Base-by-base conservation (phyloP, 92 coral and sea anemone species). In the Zoanthus solanderi region DNA sequence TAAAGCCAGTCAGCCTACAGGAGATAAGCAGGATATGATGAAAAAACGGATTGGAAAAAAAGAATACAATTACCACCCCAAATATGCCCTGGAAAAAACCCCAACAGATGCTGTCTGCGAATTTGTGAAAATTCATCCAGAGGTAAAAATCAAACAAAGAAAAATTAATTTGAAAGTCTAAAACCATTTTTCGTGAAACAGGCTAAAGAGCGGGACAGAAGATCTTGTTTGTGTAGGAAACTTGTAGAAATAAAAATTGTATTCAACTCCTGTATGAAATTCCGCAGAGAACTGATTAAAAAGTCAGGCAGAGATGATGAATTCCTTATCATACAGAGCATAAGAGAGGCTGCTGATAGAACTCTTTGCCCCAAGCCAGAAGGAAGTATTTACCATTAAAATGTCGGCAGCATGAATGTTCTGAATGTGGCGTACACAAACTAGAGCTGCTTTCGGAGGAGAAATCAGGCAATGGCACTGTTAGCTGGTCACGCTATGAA, bases 121-220 rank as follows among this genome's bases (percentile, higher is more conserved):
- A 32, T 90, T 90, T 31, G 10, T 16, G 76, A 15, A 71, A 53
- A 61, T 90, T 18, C 83, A 90, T 61, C 92, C 87, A 45, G 78
- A 90, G 65, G 83, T 89, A 32, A 74, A 72, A 71, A 78, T 90
- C 9, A 85, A 86, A 48, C 92, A 90, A 61, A 54, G 92, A 63
- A 90, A 78, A n/a, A n/a, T n/a, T n/a, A n/a, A 42, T 86, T 85
- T 90, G 90, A 79, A 67, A 45, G 29, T 16, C 90, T 90, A 7
- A 90, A 90, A 89, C 93, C 93, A 37, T 90, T 86, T 79, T 90
- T 85, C 61, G 86, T 90, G n/a, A 85, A 23, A 79, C 87, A 85
- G 84, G 92, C 92, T 7, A 90, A 71, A 29, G 89, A 90, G 32
- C 60, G 92, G 65, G 89, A 90, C 75, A 78, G 92, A 72, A 85